These are phyloP conservation scores for Alviniconcha strummeri DNA, from an alignment of 2,888 invertebrate species.

Conservation along the genomic window DNA sequence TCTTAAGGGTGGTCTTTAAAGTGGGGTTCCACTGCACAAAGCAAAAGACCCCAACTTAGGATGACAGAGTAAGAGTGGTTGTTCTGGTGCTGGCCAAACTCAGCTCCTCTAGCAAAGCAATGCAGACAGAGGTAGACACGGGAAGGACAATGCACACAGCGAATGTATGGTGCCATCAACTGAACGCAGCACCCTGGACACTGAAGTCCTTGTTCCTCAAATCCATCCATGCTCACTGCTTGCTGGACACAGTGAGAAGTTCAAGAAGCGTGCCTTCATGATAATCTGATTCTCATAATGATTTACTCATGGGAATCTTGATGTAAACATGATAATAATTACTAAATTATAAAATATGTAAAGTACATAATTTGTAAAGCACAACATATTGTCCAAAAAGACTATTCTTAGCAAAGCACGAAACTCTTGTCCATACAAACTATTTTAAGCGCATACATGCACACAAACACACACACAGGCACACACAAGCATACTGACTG, in stretches of 20 bases:
- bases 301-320: no score
- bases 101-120: constrained; percentile 88
- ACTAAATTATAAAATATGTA: not conserved
- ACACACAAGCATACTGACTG: no score
- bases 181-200: constrained; percentile 75
- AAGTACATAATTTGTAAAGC: no score
- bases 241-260: no score
- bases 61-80: constrained; percentile 85
- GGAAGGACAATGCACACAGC: constrained; percentile 83
- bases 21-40: no score
- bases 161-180: constrained; percentile 84
- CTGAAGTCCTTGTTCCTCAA: not conserved
- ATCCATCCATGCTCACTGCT: not conserved
- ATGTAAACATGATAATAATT: not conserved
- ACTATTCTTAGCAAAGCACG: no score
- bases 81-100: constrained; percentile 82
- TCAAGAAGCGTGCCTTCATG: no score
- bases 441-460: no score
- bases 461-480: no score
- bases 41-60: constrained; percentile 47
- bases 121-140: constrained; percentile 80
- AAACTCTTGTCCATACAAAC: no score
- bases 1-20: not conserved
- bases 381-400: no score
- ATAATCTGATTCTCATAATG: no score